Conservation (phyloP, 1,140 invertebrate species). For the Ceratina japonica region DNA sequence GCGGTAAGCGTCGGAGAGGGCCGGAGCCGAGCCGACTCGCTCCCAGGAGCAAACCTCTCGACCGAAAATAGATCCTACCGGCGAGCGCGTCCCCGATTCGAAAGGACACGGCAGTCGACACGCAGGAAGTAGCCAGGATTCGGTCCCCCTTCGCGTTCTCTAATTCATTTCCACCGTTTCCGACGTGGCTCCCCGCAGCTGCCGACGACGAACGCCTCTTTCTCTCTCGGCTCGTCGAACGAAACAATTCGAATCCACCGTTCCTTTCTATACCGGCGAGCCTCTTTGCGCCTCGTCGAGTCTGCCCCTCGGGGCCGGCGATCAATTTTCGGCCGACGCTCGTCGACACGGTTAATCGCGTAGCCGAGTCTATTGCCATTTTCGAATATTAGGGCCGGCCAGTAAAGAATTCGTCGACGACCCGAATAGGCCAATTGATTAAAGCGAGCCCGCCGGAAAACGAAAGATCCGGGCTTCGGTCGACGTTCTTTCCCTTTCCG, state of each 20-base stretch:
- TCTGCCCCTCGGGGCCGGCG: no score
- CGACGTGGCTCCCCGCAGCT: not conserved
- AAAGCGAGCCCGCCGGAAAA: not conserved
- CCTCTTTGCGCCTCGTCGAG: no score
- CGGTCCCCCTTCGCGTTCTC: not conserved
- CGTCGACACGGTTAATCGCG: no score
- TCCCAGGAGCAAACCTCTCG: not conserved
- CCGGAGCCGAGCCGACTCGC: not conserved
- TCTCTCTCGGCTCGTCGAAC: not conserved
- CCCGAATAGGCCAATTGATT: conserved; percentile 26
- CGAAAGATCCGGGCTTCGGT: conserved; percentile 17
- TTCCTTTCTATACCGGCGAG: not conserved
- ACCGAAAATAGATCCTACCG: conserved; percentile 34
- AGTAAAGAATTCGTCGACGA: conserved; percentile 18
- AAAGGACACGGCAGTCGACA: not conserved
- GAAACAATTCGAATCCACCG: not conserved
- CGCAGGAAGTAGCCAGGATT: conserved; percentile 7
- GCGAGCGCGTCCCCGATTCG: not conserved
- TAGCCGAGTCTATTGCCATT: not conserved
- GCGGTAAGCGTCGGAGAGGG: not conserved
- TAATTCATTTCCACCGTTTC: not conserved
- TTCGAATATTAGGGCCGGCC: not conserved
- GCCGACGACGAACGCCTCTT: not conserved
- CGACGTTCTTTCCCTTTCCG: no score
- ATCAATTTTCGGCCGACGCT: no score